Evolutionary conservation across 2,888 invertebrate genomes (phyloP).

Genomic region (Monopis laevigella): DNA sequence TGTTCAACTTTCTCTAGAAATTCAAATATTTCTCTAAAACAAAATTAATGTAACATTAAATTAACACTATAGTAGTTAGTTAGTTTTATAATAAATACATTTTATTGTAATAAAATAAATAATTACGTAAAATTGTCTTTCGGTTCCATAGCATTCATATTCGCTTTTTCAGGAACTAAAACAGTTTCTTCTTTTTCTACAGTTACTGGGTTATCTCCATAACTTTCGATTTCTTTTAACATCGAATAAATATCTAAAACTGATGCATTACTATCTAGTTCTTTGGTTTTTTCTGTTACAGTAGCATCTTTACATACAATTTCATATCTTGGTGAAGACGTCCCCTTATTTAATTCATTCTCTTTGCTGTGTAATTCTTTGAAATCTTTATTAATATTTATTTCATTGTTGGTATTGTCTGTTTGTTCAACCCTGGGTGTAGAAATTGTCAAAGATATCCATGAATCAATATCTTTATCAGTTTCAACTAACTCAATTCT

Average conservation of each 20-base stretch:
- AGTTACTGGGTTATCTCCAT: conserved; percentile 47
- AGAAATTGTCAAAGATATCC: conserved; percentile 56
- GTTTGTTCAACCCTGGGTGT: conserved; percentile 45
- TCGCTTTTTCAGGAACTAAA: conserved; percentile 21
- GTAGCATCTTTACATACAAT: background rate
- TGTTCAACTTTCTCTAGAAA: conserved; percentile 74
- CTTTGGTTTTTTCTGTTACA: conserved; percentile 7
- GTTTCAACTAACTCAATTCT: conserved; percentile 49
- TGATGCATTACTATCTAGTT: conserved; percentile 39
- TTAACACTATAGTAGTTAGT: no score
- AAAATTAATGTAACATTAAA: background rate
- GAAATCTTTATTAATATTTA: no score
- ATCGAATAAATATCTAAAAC: conserved; percentile 61
- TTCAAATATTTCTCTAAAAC: conserved; percentile 70
- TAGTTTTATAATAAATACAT: no score
- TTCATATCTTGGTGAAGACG: background rate
- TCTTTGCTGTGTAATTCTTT: no score
- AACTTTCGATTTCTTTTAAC: conserved; percentile 60
- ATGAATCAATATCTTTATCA: conserved; percentile 58
- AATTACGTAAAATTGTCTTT: conserved; percentile 57
- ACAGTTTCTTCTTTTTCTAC: conserved; percentile 26
- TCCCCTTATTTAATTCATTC: no score
- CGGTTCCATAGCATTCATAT: conserved; percentile 32
- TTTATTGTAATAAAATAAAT: no score
- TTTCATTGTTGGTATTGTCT: no score